A percentile compares a stretch with the other conserved stretches of the same genome.
phyloP scores from a whole-genome alignment of 2,113 vertebrate species.

The Noctilio leporinus region DNA sequence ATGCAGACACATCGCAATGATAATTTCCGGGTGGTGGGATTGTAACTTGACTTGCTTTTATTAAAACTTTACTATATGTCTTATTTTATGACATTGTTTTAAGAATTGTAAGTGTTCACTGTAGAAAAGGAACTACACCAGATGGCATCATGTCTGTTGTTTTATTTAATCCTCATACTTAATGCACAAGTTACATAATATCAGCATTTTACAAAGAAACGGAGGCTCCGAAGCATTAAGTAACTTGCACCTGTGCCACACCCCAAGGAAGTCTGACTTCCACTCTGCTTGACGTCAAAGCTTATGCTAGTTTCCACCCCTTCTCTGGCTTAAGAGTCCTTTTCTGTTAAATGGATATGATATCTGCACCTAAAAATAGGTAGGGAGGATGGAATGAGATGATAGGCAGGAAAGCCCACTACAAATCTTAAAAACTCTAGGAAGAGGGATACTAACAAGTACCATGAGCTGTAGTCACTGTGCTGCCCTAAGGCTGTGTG shows the following conservation, averaged over 20 bases:
- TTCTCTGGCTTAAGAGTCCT: neutral
- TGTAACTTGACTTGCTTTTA: neutral
- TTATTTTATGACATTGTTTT: neutral
- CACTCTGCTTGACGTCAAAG: neutral
- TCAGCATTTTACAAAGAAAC: neutral
- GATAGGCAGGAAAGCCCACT: neutral
- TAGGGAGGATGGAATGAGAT: neutral
- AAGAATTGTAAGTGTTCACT: neutral
- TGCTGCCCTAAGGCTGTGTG: neutral
- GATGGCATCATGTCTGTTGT: neutral
- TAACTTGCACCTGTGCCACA: neutral
- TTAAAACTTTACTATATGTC: neutral
- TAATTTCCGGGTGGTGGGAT: neutral
- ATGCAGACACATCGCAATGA: neutral
- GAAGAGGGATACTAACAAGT: neutral
- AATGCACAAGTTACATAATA: neutral
- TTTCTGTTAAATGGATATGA: neutral
- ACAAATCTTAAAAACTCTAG: neutral
- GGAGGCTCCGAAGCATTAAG: neutral
- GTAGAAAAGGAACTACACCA: neutral
- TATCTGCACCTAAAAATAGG: neutral
- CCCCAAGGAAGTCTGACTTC: neutral
- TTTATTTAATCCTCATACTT: neutral
- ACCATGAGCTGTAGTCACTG: neutral
- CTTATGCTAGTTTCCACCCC: neutral